Percentiles rank a stretch among this genome's conserved stretches.
Evolutionary conservation across 2,888 invertebrate species (phyloP).

Genomic region (Yponomeuta sedellus): DNA sequence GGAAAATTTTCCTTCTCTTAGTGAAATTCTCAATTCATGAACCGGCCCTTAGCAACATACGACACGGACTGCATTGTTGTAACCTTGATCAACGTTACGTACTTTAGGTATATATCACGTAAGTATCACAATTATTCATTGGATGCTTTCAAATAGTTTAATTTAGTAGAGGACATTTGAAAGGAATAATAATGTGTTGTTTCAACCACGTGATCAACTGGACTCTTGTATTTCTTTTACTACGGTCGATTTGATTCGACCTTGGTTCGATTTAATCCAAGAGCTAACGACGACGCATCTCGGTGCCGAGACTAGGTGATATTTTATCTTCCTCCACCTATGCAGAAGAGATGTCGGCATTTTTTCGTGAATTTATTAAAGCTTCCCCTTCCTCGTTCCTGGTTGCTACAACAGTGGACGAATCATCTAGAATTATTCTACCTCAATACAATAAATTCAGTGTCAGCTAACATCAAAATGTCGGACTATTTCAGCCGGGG

Average conservation of each 20-base stretch:
- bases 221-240: neutral
- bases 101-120: neutral
- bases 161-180: neutral
- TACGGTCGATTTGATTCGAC: constrained; percentile 35
- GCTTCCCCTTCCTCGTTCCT: neutral
- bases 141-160: too few species aligned
- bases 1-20: too few species aligned
- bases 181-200: neutral
- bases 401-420: neutral
- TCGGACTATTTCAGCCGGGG: neutral
- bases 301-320: neutral
- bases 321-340: neutral
- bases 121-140: neutral
- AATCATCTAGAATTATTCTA: neutral
- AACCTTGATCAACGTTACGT: too few species aligned
- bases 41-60: too few species aligned
- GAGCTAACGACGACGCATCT: constrained; percentile 1
- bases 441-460: neutral
- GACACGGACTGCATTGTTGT: too few species aligned
- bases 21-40: too few species aligned
- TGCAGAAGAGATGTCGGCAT: neutral
- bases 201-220: neutral
- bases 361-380: neutral
- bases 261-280: constrained; percentile 30
- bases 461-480: neutral